Percentiles rank a stretch among this genome's conserved stretches.
These are phyloP conservation scores for Eurytoma adleriae DNA, from an alignment of 2,888 invertebrate species.

Conservation along the genomic window DNA sequence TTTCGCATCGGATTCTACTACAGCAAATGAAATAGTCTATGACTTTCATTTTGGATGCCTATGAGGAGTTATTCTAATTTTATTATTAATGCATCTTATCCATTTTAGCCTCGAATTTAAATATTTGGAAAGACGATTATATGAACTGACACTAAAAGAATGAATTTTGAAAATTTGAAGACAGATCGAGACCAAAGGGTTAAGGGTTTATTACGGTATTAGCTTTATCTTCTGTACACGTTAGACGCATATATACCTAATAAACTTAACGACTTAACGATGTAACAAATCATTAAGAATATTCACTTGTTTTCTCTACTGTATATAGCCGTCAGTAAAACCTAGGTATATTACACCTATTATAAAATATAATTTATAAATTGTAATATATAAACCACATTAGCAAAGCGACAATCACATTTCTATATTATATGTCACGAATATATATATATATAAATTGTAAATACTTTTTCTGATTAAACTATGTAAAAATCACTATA, in stretches of 20 bases:
- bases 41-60: constrained; percentile 6
- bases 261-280: constrained; percentile 12
- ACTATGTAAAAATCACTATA: constrained; percentile 26
- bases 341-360: constrained; percentile 13
- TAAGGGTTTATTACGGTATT: constrained; percentile 4
- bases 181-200: not conserved
- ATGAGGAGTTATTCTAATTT: constrained; percentile 29
- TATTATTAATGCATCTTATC: not conserved
- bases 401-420: constrained; percentile 46
- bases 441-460: not conserved
- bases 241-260: constrained; percentile 6
- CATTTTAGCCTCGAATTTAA: not conserved
- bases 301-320: not conserved
- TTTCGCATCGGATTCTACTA: constrained; percentile 3
- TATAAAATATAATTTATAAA: too few relatives aligned
- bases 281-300: constrained; percentile 9
- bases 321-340: constrained; percentile 1
- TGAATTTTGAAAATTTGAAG: not conserved
- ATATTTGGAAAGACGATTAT: not conserved
- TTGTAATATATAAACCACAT: constrained; percentile 1
- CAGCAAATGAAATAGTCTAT: not conserved
- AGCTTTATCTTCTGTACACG: constrained; percentile 7
- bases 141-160: not conserved
- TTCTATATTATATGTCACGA: constrained; percentile 12
- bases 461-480: constrained; percentile 33